Evolutionary conservation across 2,797 vertebrate genomes (phyloP).

Genomic region (Otus scops): DNA sequence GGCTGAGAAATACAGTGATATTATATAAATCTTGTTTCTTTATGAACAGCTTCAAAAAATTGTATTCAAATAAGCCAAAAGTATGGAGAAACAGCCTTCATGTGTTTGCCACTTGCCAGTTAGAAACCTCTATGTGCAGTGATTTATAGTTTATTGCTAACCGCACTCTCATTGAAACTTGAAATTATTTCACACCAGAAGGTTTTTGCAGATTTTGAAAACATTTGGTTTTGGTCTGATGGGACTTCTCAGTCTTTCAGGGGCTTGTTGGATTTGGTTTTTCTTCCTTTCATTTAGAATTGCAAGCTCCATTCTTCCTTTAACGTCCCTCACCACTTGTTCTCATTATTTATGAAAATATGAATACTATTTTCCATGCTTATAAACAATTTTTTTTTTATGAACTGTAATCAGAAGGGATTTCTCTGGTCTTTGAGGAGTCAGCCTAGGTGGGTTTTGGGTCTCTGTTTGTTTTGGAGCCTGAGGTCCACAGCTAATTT

Average conservation of each 20-base stretch:
- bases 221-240: slow-evolving; percentile 29
- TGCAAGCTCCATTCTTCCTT: not conserved
- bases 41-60: not conserved
- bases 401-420: not conserved
- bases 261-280: not conserved
- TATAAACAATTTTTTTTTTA: not conserved
- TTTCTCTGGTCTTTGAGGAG: not conserved
- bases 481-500: not conserved
- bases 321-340: not conserved
- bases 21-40: not conserved
- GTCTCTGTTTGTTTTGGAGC: not conserved
- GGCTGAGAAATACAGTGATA: not conserved
- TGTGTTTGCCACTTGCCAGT: slow-evolving; percentile 8
- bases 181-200: slow-evolving; percentile 32
- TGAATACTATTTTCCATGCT: not conserved
- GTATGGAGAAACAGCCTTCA: slow-evolving; percentile 17
- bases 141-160: slow-evolving; percentile 48
- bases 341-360: not conserved
- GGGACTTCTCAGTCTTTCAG: not conserved
- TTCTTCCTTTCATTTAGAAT: not conserved
- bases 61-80: not conserved
- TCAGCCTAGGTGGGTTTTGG: not conserved
- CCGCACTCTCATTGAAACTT: not conserved
- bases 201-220: slow-evolving; percentile 23
- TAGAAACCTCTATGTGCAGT: not conserved